Evolutionary conservation across 2,113 vertebrate species (phyloP).

Genomic region (Psammodynastes pulverulentus): DNA sequence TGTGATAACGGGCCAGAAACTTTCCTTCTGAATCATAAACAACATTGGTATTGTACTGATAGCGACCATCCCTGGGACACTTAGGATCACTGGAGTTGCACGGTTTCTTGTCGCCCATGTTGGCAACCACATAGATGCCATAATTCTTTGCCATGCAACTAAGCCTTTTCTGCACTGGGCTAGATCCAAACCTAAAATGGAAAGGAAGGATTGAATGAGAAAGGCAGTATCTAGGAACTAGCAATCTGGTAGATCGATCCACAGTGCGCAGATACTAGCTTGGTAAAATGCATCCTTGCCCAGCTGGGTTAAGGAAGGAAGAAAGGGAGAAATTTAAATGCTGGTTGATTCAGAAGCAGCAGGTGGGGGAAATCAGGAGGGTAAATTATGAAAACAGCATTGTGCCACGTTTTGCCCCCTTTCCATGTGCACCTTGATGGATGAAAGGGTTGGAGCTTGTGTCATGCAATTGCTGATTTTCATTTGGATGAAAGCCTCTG

Average conservation of each 20-base stretch:
- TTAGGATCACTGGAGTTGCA: constrained; percentile 38
- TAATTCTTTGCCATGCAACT: constrained; percentile 77
- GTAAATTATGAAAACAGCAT: neutral
- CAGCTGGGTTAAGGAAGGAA: neutral
- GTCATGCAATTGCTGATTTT: neutral
- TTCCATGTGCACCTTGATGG: neutral
- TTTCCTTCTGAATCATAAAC: constrained; percentile 61
- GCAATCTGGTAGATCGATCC: neutral
- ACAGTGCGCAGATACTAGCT: neutral
- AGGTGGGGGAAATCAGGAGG: neutral
- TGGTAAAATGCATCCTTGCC: neutral
- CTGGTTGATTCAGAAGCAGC: neutral
- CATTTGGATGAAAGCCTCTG: neutral
- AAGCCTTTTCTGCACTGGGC: constrained; percentile 57
- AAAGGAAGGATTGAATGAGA: neutral
- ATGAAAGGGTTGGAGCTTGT: neutral
- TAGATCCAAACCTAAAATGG: constrained; percentile 43
- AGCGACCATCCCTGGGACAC: constrained; percentile 47
- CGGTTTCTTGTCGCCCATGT: constrained; percentile 65
- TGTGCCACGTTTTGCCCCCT: neutral
- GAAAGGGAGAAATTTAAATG: neutral
- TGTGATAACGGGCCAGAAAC: constrained; percentile 57
- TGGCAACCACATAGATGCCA: constrained; percentile 77
- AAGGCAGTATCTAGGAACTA: neutral
- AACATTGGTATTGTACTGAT: constrained; percentile 58